Evolutionary conservation across 2,113 vertebrate species (phyloP).

Genomic region (Desmodus rotundus): DNA sequence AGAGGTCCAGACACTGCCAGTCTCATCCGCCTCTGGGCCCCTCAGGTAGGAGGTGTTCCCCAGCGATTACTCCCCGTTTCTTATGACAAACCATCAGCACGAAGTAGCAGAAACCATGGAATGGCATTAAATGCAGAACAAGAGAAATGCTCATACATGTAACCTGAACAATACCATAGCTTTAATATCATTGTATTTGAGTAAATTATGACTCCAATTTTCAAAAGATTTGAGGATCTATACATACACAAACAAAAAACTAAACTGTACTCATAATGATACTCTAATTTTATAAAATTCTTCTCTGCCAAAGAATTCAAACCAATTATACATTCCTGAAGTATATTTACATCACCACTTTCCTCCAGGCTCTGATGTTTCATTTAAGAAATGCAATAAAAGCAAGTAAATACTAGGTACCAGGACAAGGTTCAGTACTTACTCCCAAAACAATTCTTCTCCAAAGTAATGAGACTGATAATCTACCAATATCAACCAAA

Average conservation of each 20-base stretch:
- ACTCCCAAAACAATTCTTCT: constrained; percentile 40
- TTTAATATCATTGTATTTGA: constrained; percentile 22
- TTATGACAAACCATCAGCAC: background rate
- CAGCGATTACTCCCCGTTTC: background rate
- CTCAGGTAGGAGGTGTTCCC: background rate
- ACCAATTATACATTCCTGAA: constrained; percentile 66
- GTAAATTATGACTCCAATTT: constrained; percentile 60
- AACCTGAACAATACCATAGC: constrained; percentile 36
- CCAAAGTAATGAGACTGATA: constrained; percentile 62
- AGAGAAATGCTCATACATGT: background rate
- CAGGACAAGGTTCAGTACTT: constrained; percentile 26
- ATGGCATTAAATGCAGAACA: background rate
- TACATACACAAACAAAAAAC: constrained; percentile 32
- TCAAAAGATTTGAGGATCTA: constrained; percentile 28
- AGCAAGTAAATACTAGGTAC: constrained; percentile 52
- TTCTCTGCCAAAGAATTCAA: constrained; percentile 62
- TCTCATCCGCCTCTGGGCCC: background rate
- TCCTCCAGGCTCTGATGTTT: constrained; percentile 70
- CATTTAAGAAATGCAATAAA: constrained; percentile 74
- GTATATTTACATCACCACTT: constrained; percentile 48
- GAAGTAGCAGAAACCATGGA: background rate
- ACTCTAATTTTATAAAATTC: constrained; percentile 59
- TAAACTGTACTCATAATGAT: constrained; percentile 54
- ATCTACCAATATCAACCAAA: constrained; percentile 23
- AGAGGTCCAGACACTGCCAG: background rate